phyloP scores from a whole-genome alignment of 2,888 invertebrate species.

The Chironomus tentans region DNA sequence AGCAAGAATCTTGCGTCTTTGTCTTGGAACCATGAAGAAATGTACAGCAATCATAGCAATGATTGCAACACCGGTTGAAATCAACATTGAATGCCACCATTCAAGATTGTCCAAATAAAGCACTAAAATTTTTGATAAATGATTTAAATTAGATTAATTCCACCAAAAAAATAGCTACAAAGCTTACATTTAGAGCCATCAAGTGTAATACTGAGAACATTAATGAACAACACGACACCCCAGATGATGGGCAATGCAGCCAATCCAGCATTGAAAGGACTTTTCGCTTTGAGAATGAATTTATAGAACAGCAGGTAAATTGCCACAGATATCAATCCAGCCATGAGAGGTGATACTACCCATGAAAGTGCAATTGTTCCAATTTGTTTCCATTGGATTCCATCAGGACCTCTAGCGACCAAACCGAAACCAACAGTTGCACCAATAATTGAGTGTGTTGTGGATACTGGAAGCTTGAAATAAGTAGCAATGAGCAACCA shows the following conservation, averaged over 20 bases:
- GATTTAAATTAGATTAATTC: not conserved
- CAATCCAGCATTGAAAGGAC: slow-evolving; percentile 69
- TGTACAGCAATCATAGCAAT: slow-evolving; percentile 60
- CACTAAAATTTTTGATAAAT: not conserved
- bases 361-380: slow-evolving; percentile 67
- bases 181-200: slow-evolving; percentile 75
- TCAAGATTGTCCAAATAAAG: not conserved
- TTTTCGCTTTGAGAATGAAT: slow-evolving; percentile 58
- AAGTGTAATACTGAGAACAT: slow-evolving; percentile 78
- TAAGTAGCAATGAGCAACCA: slow-evolving; percentile 94
- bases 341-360: slow-evolving; percentile 90
- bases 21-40: slow-evolving; percentile 71
- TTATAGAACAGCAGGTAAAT: slow-evolving; percentile 66
- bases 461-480: slow-evolving; percentile 91
- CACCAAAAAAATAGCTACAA: not conserved
- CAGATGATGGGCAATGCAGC: slow-evolving; percentile 75
- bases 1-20: slow-evolving; percentile 52
- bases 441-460: slow-evolving; percentile 97
- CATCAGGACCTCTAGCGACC: slow-evolving; percentile 76
- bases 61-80: not conserved
- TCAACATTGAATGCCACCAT: not conserved
- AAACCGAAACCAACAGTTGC: slow-evolving; percentile 96
- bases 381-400: slow-evolving; percentile 72
- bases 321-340: slow-evolving; percentile 69
- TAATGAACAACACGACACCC: slow-evolving; percentile 75